A percentile compares a stretch with the other conserved stretches of the same genome.
These are phyloP conservation scores for Anoplolepis gracilipes DNA, from an alignment of 1,140 invertebrate species.

Conservation along the genomic window DNA sequence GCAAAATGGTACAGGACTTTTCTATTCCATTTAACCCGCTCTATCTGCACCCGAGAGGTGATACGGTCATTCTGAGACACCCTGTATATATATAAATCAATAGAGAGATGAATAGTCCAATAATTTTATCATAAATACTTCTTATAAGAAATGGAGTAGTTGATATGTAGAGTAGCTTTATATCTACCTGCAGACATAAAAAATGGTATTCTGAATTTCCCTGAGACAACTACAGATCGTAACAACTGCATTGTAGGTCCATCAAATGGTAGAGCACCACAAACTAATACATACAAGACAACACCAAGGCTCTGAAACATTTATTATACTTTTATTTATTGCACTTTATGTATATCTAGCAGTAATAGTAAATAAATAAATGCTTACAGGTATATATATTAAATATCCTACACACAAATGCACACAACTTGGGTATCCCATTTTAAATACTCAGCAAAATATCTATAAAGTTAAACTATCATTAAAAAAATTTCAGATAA, in stretches of 20 bases:
- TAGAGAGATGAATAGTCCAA: too few species aligned
- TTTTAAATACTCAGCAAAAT: too few species aligned
- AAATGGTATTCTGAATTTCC: slow-evolving; percentile 96
- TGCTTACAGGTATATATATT: not conserved
- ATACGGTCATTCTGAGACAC: too few species aligned
- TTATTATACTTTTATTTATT: too few species aligned
- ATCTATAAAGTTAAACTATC: too few species aligned
- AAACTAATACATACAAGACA: slow-evolving; percentile 97
- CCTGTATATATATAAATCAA: too few species aligned
- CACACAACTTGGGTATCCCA: not conserved
- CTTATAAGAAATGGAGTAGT: not conserved
- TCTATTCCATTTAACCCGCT: too few species aligned
- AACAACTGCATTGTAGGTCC: slow-evolving; percentile 94
- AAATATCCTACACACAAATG: not conserved
- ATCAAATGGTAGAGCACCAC: slow-evolving; percentile 96
- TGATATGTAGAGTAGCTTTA: not conserved
- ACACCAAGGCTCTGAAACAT: slow-evolving; percentile 94
- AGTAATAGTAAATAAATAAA: not conserved
- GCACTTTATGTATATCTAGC: slow-evolving; percentile 1
- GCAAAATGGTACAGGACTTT: too few species aligned
- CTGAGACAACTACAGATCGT: slow-evolving; percentile 93
- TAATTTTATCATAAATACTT: not conserved
- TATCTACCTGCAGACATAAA: slow-evolving; percentile 95
- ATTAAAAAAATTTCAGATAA: too few species aligned
- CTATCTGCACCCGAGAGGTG: too few species aligned